phyloP scores from a whole-genome alignment of 2,113 vertebrate species.

The Dendropsophus ebraccatus region DNA sequence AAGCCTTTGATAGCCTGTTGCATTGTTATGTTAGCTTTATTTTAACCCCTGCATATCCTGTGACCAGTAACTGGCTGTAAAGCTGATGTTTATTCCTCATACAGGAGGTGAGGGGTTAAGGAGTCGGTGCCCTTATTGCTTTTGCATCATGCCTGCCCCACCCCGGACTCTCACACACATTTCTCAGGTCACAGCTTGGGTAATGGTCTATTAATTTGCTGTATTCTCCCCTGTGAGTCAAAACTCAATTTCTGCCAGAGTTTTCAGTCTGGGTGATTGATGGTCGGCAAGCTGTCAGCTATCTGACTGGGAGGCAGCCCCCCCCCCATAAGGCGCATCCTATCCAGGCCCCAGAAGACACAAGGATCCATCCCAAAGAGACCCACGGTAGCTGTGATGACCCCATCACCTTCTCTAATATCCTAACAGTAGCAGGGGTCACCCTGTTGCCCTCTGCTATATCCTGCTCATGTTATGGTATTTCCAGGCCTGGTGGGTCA shows the following conservation, averaged over 20 bases:
- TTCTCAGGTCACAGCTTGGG: slow-evolving; percentile 97
- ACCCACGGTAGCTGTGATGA: background rate
- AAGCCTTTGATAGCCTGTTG: background rate
- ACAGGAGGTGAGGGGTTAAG: slow-evolving; percentile 21
- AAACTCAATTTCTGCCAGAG: slow-evolving; percentile 89
- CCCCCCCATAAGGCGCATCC: background rate
- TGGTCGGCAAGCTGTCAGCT: slow-evolving; percentile 92
- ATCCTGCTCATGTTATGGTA: background rate
- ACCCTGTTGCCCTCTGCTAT: background rate
- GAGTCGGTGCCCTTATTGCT: slow-evolving; percentile 3
- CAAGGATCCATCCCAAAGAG: background rate
- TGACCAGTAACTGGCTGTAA: too few relatives aligned
- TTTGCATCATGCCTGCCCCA: slow-evolving; percentile 57
- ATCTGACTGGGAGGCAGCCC: slow-evolving; percentile 49
- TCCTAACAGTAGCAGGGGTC: background rate
- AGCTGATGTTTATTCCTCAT: background rate
- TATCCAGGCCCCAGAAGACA: background rate
- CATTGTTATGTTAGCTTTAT: background rate
- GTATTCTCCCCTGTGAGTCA: slow-evolving; percentile 89
- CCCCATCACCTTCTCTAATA: background rate
- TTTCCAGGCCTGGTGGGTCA: background rate
- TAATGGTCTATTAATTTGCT: slow-evolving; percentile 99
- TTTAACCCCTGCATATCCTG: background rate
- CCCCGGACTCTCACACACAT: slow-evolving; percentile 80
- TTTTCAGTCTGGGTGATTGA: slow-evolving; percentile 89